Percentiles rank a stretch among this genome's conserved stretches.
These are phyloP conservation scores for Tolypeutes matacus DNA, from an alignment of 2,797 vertebrate species.

Conservation along the genomic window DNA sequence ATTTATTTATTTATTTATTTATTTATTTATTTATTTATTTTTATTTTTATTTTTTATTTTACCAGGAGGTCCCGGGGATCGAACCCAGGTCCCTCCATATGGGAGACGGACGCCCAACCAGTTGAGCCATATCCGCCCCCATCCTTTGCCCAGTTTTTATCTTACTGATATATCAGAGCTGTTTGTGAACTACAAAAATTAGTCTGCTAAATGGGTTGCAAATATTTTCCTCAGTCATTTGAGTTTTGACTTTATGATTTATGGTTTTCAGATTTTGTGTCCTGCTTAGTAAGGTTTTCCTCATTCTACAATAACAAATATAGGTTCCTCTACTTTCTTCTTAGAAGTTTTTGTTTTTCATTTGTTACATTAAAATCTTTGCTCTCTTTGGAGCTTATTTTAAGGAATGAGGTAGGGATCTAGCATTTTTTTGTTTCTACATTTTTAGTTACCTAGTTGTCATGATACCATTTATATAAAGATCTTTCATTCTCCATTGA, in stretches of 20 bases:
- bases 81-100: no score
- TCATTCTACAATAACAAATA: neutral
- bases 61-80: no score
- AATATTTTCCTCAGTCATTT: neutral
- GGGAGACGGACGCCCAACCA: no score
- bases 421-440: neutral
- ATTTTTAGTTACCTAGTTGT: neutral
- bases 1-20: no score
- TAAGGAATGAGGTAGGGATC: neutral
- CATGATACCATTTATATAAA: neutral
- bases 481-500: neutral
- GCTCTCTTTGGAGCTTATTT: neutral
- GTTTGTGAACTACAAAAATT: neutral
- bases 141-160: neutral
- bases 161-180: neutral
- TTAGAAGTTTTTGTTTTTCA: neutral
- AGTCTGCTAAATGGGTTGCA: neutral
- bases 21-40: no score
- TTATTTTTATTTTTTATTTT: no score
- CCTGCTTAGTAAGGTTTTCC: neutral
- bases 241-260: conserved; percentile 12
- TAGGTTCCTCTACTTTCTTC: neutral
- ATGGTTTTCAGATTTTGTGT: neutral
- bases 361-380: neutral
- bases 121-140: no score